Evolutionary conservation across 2,888 invertebrate genomes (phyloP), one percentile per base, ranked within the genome.

Genomic region (Spatulosminthurus flaviceps): DNA sequence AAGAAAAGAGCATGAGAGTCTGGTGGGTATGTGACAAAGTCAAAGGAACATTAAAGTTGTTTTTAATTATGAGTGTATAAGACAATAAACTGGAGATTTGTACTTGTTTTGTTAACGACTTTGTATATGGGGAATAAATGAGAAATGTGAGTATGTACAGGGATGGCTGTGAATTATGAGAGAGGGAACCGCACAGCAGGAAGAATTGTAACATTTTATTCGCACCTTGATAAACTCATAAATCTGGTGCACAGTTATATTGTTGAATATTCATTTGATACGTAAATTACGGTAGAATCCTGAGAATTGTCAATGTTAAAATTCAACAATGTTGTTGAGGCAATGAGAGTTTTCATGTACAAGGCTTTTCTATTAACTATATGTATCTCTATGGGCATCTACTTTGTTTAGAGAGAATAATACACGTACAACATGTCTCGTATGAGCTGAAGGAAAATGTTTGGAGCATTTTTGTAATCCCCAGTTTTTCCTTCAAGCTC

Each of bases 121-220:
- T 1, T 51, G 16, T 13, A 51, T 19, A 51, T 51, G 51, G 16
- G 16, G 51, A 2, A 51, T 51, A 5, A 11, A 51, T 16, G 5
- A n/a, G n/a, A n/a, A 2, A 51, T 2, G 51, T 51, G 16, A 19
- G 51, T 51, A n/a, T 16, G 1, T 19, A 51, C 19, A 51, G 7
- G 9, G 5, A 4, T 19, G 16, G 5, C 7, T 51, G 51, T 51
- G 16, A 11, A 34, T 9, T 4, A 34, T 51, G 51, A 51, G 51
- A n/a, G 51, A 16, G 16, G 51, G n/a, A 51, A 51, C 5, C n/a
- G n/a, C 7, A 2, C 9, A 19, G 51, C 5, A 51, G n/a, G 51
- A 4, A 51, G 9, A 51, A 51, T 51, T 51, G 51, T 51, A 51
- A 51, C n/a, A 51, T 51, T 51, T 51, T 51, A 51, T 51, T 51